Base-by-base conservation (phyloP, 2,797 vertebrate genomes). In the Chaunax sp. region DNA sequence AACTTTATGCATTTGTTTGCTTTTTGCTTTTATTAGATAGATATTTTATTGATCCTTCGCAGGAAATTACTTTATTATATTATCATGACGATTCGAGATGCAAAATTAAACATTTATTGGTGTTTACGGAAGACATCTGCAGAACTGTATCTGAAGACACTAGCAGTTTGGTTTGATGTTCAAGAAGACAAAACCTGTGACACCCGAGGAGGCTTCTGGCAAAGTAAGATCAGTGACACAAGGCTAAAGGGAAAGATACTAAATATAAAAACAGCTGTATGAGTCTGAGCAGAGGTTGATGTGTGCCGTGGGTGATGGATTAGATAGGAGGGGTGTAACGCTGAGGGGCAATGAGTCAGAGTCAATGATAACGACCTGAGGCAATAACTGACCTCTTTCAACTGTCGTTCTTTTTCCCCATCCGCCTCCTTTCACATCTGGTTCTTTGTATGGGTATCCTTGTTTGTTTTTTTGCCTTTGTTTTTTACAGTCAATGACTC, bases 301-400 rank as follows among this genome's bases (percentile, higher is more conserved):
- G 35, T 71, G 75, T 28, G 73, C 74, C 4, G 22, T 57, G 58
- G 62, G 81, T 73, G 64, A 69, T 81, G 38, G 50, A 75, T 74
- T 58, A 72, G 76, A 89, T 72, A 75, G 81, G 70, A 80, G 80
- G 72, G 75, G 77, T 50, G 4, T 49, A 49, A 72, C 19, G 54
- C 75, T 45, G 45, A 58, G 25, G 62, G 77, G 53, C 77, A 64
- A n/a, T 82, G 85, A 85, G 75, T 89, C 90, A 87, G 59, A 85
- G 75, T 71, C 70, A 86, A 59, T 14, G 75, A 84, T 82, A 82
- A 90, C 64, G 61, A 71, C 81, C 81, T 1, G 64, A 28, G 79
- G 85, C 65, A 61, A 45, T 23, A 25, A 77, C 60, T 79, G 86
- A 84, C 87, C 84, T 83, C 66, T 74, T 71, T 72, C 68, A 64